Conservation (phyloP, 2,797 vertebrate species). For the Enteromius argenteus region DNA sequence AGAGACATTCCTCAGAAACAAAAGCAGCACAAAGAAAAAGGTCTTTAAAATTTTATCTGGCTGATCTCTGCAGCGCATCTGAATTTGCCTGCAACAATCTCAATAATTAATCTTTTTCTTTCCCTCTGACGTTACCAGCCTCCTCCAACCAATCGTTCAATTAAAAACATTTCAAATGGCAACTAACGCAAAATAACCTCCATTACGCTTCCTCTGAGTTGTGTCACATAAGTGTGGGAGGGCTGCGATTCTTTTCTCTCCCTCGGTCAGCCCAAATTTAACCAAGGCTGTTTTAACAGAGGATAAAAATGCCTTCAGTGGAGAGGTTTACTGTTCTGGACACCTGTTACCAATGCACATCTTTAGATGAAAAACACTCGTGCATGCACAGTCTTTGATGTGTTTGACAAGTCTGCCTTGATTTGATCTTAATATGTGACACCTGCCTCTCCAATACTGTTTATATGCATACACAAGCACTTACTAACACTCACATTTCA, state of each 20-base stretch:
- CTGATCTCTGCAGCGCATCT: conserved; percentile 23
- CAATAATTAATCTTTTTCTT: conserved; percentile 12
- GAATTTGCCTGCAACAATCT: conserved; percentile 20
- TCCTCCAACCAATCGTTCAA: conserved; percentile 6
- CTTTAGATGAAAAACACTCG: not conserved
- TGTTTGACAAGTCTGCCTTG: not conserved
- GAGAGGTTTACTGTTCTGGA: not conserved
- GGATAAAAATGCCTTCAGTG: not conserved
- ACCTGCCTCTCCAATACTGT: not conserved
- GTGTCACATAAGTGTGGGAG: conserved; percentile 19
- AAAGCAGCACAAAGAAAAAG: not conserved
- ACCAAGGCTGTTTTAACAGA: not conserved
- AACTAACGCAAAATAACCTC: not conserved
- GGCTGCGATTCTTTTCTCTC: conserved; percentile 4
- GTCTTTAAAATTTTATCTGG: not conserved
- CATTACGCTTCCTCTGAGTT: not conserved
- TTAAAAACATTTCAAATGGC: conserved; percentile 7
- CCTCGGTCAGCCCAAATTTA: not conserved
- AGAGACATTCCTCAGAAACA: conserved; percentile 4
- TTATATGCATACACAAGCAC: not conserved
- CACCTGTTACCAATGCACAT: conserved; percentile 1
- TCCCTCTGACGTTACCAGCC: not conserved
- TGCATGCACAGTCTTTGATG: not conserved
- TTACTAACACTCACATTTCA: not conserved
- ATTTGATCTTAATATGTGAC: not conserved